These are phyloP conservation scores for Halocaridina rubra DNA, from an alignment of 2,888 invertebrate species.

Conservation along the genomic window DNA sequence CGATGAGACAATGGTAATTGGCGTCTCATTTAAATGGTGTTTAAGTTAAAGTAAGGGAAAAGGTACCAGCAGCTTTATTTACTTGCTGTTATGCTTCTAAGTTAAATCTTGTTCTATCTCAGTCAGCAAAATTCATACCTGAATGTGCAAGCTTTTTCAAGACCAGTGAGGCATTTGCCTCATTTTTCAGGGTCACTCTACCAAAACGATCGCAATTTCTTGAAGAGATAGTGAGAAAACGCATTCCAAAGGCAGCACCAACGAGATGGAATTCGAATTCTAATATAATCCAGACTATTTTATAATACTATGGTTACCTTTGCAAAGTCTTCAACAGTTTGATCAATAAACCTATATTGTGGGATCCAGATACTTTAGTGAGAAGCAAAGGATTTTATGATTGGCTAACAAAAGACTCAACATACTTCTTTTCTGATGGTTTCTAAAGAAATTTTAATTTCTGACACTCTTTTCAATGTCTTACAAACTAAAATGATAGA, in stretches of 20 bases:
- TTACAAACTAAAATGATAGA: neutral
- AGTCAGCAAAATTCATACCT: neutral
- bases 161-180: neutral
- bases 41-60: too few species aligned
- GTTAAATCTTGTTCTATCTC: too few species aligned
- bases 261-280: neutral
- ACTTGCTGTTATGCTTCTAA: too few species aligned
- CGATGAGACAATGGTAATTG: too few species aligned
- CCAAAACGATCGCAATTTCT: neutral
- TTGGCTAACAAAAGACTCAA: neutral
- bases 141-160: neutral
- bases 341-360: neutral
- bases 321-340: neutral
- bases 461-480: neutral
- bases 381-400: neutral
- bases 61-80: too few species aligned
- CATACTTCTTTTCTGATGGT: neutral
- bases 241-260: slow-evolving; percentile 17
- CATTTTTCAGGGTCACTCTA: neutral
- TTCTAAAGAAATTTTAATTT: neutral
- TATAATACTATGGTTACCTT: neutral
- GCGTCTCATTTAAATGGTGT: too few species aligned
- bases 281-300: neutral
- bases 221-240: neutral
- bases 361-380: neutral